Base-by-base conservation (phyloP, 1,140 invertebrate species). In the Trialeurodes vaporariorum region DNA sequence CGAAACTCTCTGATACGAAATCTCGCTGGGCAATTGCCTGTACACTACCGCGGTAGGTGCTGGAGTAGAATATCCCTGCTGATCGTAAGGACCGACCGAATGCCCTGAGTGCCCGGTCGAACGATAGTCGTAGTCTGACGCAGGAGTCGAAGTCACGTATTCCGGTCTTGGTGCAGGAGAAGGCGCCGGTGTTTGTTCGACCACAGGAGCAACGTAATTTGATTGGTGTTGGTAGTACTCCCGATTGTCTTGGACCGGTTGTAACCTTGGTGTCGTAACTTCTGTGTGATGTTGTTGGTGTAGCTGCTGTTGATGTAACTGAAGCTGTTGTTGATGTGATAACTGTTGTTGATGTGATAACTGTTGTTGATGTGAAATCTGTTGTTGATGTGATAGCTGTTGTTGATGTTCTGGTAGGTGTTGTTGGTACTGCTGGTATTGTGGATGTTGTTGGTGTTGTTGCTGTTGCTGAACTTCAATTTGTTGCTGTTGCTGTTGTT, bases 221-320 rank as follows among this genome's bases (percentile, higher is more conserved):
- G 34, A 17, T 17, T 49, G 34, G 34, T 49, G n/a, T n/a, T n/a
- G n/a, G n/a, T n/a, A n/a, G n/a, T n/a, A n/a, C n/a, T n/a, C n/a
- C n/a, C n/a, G n/a, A n/a, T n/a, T n/a, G n/a, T n/a, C n/a, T n/a
- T n/a, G n/a, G n/a, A n/a, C n/a, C n/a, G n/a, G 34, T 17, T 5
- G 34, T 9, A 49, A 5, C 17, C 17, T 49, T 17, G 34, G 34
- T 49, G 34, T 17, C 17, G 34, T 49, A 5, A 49, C 34, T 17
- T 49, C 34, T 49, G 34, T 49, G 34, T 65, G 64, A 9, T 65
- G 25, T 23, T 65, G 64, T 34, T 65, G 34, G 9, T 65, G 26
- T 17, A 27, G 34, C 27, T 65, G 64, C 24, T 65, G 64, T 34
- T 65, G 64, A 9, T 65, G 34, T 34, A 27, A 9, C n/a, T 65